Evolutionary conservation across 2,113 vertebrate species (phyloP).

Genomic region (Rhynchopsitta pachyrhyncha): DNA sequence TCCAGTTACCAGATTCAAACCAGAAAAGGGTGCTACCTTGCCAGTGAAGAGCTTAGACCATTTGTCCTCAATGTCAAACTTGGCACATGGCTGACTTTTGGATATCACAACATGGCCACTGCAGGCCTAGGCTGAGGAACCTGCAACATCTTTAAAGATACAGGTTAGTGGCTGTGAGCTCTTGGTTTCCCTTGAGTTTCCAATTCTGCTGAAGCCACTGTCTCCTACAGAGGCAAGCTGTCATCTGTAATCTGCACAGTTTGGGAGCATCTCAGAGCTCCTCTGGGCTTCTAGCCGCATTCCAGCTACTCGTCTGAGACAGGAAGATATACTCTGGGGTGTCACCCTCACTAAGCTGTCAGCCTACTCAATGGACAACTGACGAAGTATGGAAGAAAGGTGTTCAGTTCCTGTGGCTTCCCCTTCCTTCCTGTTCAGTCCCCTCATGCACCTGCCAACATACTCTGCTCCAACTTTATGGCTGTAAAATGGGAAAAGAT

Average conservation of each 20-base stretch:
- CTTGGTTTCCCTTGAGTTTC: background rate
- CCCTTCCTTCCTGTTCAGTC: background rate
- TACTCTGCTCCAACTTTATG: background rate
- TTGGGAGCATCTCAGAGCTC: background rate
- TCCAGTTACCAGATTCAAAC: background rate
- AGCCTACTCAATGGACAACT: background rate
- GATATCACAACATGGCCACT: background rate
- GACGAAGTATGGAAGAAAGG: background rate
- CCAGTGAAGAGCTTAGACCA: background rate
- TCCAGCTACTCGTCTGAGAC: background rate
- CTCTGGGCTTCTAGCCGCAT: background rate
- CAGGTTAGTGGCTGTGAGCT: background rate
- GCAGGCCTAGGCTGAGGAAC: background rate
- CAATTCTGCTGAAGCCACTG: background rate
- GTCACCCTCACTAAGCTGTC: background rate
- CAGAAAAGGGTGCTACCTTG: background rate
- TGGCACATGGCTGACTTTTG: background rate
- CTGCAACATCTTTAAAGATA: background rate
- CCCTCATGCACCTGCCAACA: background rate
- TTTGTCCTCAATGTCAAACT: background rate
- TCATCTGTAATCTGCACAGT: background rate
- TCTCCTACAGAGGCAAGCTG: background rate
- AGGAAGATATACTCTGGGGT: background rate
- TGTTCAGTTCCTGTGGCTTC: background rate
- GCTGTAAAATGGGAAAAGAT: background rate